Evolutionary conservation across 2,113 vertebrate species (phyloP), one percentile per base, ranked within the genome.

Genomic region (Macquaria australasica): DNA sequence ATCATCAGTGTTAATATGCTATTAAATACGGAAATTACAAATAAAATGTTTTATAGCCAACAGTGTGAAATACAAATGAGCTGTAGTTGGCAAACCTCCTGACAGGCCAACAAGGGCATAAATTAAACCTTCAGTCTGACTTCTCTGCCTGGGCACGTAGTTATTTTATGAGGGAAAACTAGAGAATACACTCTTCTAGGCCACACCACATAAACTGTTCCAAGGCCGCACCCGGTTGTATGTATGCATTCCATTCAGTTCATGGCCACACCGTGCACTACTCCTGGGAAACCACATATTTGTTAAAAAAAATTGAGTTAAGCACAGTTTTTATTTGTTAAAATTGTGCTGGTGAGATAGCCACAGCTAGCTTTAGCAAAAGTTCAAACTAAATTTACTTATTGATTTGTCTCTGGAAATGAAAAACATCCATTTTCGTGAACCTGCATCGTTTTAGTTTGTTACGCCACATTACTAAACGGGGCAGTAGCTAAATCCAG

Each of bases 1-100:
- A 90, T 78, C 18, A 68, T 75, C 59, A 71, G 34, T 6, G 72
- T 79, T 87, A 77, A 86, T 80, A 75, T 37, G 71, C 84, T 72
- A 72, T 91, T 59, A 87, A 90, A 87, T 68, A 73, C 67, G 69
- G 21, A 79, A 76, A 92, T 86, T 79, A 70, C 56, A 90, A 83
- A 89, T 86, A 15, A 87, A 87, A 73, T 21, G 62, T 74, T 88
- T 89, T 74, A 91, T 64, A 37, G 81, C 48, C 67, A 90, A 70
- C 67, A 64, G 73, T 62, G 67, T 76, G 53, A 84, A 84, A 87
- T 73, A 62, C 45, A 85, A 83, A 89, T 68, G 60, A 75, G 75
- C 55, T 37, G 18, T 12, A 73, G 71, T 18, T 78, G 83, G 68
- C 58, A 82, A 53, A 66, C 14, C 67, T 69, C 67, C 58, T 82